A percentile compares a stretch with the other conserved stretches of the same genome.
Evolutionary conservation across 2,797 vertebrate species (phyloP).

Genomic region (Eulemur rubriventer): DNA sequence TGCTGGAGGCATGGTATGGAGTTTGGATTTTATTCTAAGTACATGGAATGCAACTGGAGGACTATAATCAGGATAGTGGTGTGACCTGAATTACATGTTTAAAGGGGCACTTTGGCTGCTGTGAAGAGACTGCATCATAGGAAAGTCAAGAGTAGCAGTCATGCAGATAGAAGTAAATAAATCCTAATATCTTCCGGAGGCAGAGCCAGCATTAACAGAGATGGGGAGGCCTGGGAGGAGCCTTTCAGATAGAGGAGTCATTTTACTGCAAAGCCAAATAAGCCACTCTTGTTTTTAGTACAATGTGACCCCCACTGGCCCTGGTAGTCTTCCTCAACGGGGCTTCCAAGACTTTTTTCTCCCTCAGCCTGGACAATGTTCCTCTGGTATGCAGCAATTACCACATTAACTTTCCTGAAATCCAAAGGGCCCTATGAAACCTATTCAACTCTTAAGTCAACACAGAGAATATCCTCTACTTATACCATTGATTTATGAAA

Average conservation of each 20-base stretch:
- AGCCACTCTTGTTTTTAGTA: neutral
- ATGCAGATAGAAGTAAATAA: neutral
- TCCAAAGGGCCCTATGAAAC: neutral
- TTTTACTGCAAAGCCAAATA: neutral
- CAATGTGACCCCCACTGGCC: too few species aligned
- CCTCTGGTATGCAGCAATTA: neutral
- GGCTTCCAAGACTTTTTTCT: neutral
- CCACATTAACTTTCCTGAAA: neutral
- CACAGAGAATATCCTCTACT: neutral
- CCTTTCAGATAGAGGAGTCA: neutral
- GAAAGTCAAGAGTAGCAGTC: neutral
- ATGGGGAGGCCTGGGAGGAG: neutral
- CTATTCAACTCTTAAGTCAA: neutral
- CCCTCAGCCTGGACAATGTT: neutral
- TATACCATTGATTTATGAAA: neutral
- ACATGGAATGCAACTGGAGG: neutral
- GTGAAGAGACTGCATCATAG: neutral
- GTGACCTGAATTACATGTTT: neutral
- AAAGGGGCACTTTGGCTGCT: neutral
- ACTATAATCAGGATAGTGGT: neutral
- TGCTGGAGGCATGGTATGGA: neutral
- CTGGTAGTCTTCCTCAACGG: neutral
- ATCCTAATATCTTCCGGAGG: neutral
- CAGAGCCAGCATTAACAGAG: neutral
- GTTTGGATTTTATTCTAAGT: neutral